Evolutionary conservation across 1,140 invertebrate species (phyloP).

Genomic region (Ceratoteleas bidentatus): DNA sequence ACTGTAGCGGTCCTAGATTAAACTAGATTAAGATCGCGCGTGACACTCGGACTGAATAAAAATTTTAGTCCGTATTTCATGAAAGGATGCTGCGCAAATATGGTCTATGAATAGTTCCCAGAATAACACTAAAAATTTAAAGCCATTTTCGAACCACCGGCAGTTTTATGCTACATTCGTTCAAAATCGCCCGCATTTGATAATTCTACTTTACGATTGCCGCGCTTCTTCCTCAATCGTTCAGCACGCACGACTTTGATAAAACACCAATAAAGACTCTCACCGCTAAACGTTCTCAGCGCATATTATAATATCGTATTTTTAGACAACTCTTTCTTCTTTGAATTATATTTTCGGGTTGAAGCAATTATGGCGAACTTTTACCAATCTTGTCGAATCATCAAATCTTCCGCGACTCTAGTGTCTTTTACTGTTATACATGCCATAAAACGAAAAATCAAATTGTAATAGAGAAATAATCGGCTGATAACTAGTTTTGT

Average conservation of each 20-base stretch:
- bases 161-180: conserved; percentile 45
- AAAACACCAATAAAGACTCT: conserved; percentile 24
- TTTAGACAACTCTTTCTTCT: conserved; percentile 3
- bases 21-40: conserved; percentile 62
- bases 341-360: conserved; percentile 4
- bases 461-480: conserved; percentile 2
- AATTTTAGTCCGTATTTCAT: conserved; percentile 34
- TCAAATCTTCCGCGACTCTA: too few relatives aligned
- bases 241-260: conserved; percentile 38
- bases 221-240: conserved; percentile 40
- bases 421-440: background rate
- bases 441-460: conserved; percentile 2
- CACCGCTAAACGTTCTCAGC: conserved; percentile 8
- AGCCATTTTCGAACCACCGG: conserved; percentile 46
- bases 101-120: conserved; percentile 32
- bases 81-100: conserved; percentile 57
- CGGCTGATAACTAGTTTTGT: conserved; percentile 1
- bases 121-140: conserved; percentile 56
- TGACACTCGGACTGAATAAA: conserved; percentile 60
- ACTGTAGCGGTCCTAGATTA: conserved; percentile 55
- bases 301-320: conserved; percentile 2
- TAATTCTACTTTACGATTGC: conserved; percentile 45
- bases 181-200: conserved; percentile 53
- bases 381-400: too few relatives aligned
- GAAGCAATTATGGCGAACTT: background rate